Evolutionary conservation across 2,113 vertebrate genomes (phyloP).

Genomic region (Jacana jacana): DNA sequence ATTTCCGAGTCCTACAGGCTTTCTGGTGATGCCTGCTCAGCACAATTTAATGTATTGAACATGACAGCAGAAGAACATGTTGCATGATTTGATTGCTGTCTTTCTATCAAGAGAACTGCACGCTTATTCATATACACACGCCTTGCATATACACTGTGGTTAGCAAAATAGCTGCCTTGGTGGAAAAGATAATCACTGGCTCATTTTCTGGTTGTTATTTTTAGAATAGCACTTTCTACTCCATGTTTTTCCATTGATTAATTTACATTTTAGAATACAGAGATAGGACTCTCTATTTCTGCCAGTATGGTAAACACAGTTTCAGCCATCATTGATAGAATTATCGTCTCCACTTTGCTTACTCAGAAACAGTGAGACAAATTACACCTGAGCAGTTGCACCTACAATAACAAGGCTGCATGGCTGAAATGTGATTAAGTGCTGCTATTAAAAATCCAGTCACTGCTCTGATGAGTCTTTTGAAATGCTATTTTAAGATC

Average conservation of each 20-base stretch:
- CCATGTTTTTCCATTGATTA: neutral
- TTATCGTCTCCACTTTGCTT: conserved; percentile 4
- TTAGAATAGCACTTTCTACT: neutral
- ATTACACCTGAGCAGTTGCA: neutral
- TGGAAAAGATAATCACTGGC: conserved; percentile 16
- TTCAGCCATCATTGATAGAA: neutral
- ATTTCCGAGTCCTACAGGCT: neutral
- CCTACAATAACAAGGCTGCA: neutral
- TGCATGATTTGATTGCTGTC: conserved; percentile 17
- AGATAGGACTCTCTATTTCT: neutral
- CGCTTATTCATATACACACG: conserved; percentile 21
- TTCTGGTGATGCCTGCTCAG: conserved; percentile 3
- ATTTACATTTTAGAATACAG: neutral
- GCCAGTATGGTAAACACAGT: neutral
- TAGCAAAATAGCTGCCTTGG: neutral
- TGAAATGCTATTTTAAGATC: neutral
- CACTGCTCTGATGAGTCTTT: neutral
- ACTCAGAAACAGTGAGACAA: neutral
- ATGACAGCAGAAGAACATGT: neutral
- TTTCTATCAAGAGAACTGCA: conserved; percentile 30
- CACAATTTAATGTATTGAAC: neutral
- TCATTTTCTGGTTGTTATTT: conserved; percentile 10
- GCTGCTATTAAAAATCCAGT: neutral
- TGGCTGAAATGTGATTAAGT: neutral
- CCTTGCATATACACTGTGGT: neutral